phyloP scores from a whole-genome alignment of 2,113 vertebrate genomes.

The Barnardius zonarius region DNA sequence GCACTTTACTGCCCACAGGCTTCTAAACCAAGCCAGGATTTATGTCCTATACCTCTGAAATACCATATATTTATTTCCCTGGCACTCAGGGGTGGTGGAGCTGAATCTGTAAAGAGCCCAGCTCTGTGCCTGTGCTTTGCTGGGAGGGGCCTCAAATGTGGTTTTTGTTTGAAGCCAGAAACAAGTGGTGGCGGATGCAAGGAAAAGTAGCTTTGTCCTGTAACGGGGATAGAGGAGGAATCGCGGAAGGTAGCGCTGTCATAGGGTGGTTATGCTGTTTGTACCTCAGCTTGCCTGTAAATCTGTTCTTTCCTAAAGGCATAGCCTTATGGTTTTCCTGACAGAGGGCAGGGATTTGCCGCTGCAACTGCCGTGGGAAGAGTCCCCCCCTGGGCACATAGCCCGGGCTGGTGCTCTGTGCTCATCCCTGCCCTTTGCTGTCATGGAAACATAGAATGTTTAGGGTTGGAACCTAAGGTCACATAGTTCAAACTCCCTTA shows the following conservation, averaged over 20 bases:
- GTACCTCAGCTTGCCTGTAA: not conserved
- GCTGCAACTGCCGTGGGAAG: not conserved
- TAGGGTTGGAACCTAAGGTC: not conserved
- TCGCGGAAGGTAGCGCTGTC: not conserved
- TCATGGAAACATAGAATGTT: not conserved
- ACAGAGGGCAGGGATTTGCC: not conserved
- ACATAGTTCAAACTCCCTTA: not conserved
- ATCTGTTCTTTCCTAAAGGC: not conserved
- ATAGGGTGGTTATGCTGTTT: not conserved
- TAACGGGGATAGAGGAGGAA: not conserved
- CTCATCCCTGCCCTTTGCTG: not conserved
- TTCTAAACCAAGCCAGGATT: conserved; percentile 33
- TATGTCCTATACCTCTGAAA: not conserved
- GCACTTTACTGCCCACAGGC: conserved; percentile 16
- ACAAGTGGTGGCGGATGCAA: not conserved
- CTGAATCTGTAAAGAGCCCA: conserved; percentile 42
- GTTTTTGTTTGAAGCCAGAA: not conserved
- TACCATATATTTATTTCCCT: conserved; percentile 50
- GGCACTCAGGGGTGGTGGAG: not conserved
- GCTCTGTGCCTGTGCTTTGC: not conserved
- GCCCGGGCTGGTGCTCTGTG: not conserved
- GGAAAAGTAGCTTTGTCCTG: not conserved
- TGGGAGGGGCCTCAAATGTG: not conserved
- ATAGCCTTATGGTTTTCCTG: not conserved
- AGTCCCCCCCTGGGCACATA: not conserved